phyloP scores from a whole-genome alignment of 1,140 invertebrate genomes.

The Saccostrea glomerata region DNA sequence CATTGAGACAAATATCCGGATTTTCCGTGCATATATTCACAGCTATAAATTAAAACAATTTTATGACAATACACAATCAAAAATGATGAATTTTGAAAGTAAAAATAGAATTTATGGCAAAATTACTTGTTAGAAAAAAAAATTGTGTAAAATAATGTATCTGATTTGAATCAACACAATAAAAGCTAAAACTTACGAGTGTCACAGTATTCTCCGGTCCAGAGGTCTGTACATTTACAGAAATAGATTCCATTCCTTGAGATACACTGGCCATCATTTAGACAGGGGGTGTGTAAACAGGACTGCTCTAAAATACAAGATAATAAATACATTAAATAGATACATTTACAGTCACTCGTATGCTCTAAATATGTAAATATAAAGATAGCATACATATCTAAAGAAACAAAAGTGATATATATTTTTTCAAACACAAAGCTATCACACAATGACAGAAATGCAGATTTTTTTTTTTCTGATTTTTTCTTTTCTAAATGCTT shows the following conservation, averaged over 20 bases:
- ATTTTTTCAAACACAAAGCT: too few species aligned
- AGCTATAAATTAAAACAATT: slow-evolving; percentile 39
- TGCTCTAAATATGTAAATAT: too few species aligned
- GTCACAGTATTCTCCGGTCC: slow-evolving; percentile 80
- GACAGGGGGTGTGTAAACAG: slow-evolving; percentile 63
- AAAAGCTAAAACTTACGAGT: slow-evolving; percentile 15
- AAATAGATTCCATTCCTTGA: slow-evolving; percentile 54
- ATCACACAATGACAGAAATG: too few species aligned
- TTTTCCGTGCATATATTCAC: slow-evolving; percentile 45
- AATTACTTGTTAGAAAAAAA: too few species aligned
- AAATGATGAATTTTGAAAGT: background rate
- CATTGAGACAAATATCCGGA: slow-evolving; percentile 48
- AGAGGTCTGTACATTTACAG: slow-evolving; percentile 57
- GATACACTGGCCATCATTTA: slow-evolving; percentile 64
- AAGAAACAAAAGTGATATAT: too few species aligned
- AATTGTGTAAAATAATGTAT: too few species aligned
- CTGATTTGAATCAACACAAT: too few species aligned
- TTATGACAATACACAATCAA: background rate
- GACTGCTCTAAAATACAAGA: background rate
- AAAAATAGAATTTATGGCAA: background rate
- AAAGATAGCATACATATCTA: too few species aligned
- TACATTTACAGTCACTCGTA: background rate
- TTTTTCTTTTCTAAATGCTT: too few species aligned
- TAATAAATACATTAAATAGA: background rate
- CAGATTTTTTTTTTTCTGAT: too few species aligned